Evolutionary conservation across 2,113 vertebrate genomes (phyloP), one percentile per base, ranked within the genome.

Genomic region (Synchiropus splendidus): DNA sequence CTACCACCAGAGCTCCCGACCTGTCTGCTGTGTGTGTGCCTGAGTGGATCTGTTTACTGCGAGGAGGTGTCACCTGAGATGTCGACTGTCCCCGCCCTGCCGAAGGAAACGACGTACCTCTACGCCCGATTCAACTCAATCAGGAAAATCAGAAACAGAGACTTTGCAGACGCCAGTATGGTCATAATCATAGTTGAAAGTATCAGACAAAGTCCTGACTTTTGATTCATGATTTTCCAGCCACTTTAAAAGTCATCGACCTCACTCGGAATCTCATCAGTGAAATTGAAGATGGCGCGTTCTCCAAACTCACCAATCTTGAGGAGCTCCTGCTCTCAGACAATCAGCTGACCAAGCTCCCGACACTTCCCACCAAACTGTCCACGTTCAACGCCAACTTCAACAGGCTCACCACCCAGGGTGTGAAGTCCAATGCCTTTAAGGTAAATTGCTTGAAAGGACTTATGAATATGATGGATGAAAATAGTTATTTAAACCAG

Each of bases 61-160:
- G 91, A 95, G 75, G 92, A 97, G 56, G 74, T 86, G 27, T 51
- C 33, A 65, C 89, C 54, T 61, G 89, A 78, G 72, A 88, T 45
- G 85, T 86, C 52, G 57, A 40, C 45, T 2, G 84, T 97, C 11
- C 93, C 92, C 2, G 62, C 87, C 1, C 74, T 97, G 70, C 91
- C 92, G 48, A 97, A 90, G 68, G 91, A 96, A 62, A 97, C 92
- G 1, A 71, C 83, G 0, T 91, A 94, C 8, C 83, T 98, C 1
- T 97, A 95, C 2, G 90, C 94, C 31, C 82, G 91, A 36, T 97
- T 91, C 78, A 97, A 96, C 79, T 89, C 88, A 83, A 97, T 97
- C 48, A 88, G 83, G 51, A 89, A 86, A 79, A 85, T 98, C n/a
- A 84, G 75, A 5, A 86, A 80, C 41, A 83, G 82, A 6, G 90